phyloP scores from a whole-genome alignment of 2,888 invertebrate species.

The Drosophila setosimentum region DNA sequence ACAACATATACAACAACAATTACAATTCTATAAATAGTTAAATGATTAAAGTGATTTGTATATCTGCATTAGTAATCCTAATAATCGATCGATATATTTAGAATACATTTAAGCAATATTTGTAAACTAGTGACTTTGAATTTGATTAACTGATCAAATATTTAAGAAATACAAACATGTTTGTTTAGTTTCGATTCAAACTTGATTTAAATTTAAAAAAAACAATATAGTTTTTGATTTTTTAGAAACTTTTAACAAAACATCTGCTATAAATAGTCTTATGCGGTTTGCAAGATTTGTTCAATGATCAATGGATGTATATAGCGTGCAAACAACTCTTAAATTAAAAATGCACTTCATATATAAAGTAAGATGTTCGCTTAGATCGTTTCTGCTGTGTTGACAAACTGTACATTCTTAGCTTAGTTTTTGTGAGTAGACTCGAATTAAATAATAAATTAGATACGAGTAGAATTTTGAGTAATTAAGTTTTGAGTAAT shows the following conservation, averaged over 20 bases:
- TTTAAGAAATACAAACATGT: neutral
- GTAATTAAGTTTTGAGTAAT: conserved; percentile 5
- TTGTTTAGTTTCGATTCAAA: neutral
- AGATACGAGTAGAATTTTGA: conserved; percentile 3
- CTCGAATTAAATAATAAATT: conserved; percentile 24
- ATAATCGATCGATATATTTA: neutral
- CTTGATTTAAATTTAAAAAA: neutral
- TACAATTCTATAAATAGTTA: neutral
- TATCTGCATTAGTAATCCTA: neutral
- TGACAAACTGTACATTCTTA: neutral
- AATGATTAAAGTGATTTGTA: neutral
- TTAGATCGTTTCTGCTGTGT: neutral
- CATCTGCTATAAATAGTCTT: neutral
- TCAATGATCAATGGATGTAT: too few species aligned
- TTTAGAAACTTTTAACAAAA: neutral
- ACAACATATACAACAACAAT: too few species aligned
- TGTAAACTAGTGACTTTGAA: neutral
- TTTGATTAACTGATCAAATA: neutral
- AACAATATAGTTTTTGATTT: neutral
- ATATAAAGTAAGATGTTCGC: neutral
- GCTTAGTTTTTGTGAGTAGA: neutral
- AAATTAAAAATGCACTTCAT: neutral
- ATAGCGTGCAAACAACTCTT: neutral
- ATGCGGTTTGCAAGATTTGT: neutral
- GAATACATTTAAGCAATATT: neutral